Evolutionary conservation across 2,113 vertebrate species (phyloP).

Genomic region (Neomonachus schauinslandi): DNA sequence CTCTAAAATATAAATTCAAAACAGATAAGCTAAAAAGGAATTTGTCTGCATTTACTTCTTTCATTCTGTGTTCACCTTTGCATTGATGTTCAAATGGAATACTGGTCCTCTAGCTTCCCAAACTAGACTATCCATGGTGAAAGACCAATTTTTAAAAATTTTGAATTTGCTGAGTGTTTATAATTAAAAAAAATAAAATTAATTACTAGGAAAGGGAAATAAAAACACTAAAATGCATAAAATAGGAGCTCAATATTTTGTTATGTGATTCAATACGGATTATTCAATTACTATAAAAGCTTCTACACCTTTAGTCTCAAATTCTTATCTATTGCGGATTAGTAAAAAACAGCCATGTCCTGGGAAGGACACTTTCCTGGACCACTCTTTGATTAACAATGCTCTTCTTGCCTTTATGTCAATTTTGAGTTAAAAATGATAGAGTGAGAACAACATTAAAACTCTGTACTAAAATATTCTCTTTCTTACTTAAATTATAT

Average conservation of each 20-base stretch:
- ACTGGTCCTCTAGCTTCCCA: not conserved
- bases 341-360: not conserved
- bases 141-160: not conserved
- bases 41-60: not conserved
- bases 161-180: not conserved
- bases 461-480: not conserved
- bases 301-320: slow-evolving; percentile 24
- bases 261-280: not conserved
- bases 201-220: not conserved
- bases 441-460: not conserved
- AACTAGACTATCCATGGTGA: not conserved
- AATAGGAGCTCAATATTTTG: slow-evolving; percentile 16
- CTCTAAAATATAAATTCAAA: not conserved
- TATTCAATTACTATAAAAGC: not conserved
- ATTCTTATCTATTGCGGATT: not conserved
- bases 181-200: not conserved
- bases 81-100: not conserved
- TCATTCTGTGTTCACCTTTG: not conserved
- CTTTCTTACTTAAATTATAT: slow-evolving; percentile 28
- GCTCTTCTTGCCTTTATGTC: not conserved
- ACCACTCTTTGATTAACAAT: not conserved
- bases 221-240: not conserved
- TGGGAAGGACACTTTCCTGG: not conserved
- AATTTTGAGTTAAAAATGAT: not conserved
- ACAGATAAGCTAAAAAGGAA: not conserved